These are phyloP conservation scores for Cirrhinus mrigala DNA, from an alignment of 2,797 vertebrate species.

Conservation along the genomic window DNA sequence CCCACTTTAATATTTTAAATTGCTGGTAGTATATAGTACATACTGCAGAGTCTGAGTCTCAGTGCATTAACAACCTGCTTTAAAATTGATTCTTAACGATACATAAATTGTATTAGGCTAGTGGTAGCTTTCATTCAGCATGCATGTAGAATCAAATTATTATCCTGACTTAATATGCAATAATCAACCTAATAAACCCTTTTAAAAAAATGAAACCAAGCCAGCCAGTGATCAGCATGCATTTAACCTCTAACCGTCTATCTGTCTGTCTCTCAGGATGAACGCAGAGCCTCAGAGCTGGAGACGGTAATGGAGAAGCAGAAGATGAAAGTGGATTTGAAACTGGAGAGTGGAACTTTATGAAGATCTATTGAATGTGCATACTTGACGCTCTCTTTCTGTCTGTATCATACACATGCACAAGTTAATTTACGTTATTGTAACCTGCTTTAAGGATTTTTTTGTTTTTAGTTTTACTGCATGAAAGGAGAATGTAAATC, in stretches of 20 bases:
- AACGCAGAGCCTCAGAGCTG: conserved; percentile 81
- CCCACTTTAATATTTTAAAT: not conserved
- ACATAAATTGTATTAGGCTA: not conserved
- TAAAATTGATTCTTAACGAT: not conserved
- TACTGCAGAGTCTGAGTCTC: not conserved
- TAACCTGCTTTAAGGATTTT: not conserved
- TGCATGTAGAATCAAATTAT: not conserved
- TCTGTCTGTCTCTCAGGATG: conserved; percentile 75
- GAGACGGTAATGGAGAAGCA: conserved; percentile 89
- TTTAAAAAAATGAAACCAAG: not conserved
- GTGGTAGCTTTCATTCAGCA: not conserved
- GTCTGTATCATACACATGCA: not conserved
- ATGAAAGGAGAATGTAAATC: not conserved
- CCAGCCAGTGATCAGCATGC: not conserved
- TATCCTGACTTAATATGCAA: too few species aligned
- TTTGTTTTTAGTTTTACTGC: not conserved
- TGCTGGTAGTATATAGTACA: not conserved
- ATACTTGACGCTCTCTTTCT: not conserved
- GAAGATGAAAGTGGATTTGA: conserved; percentile 86
- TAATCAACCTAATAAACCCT: not conserved
- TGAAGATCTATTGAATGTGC: conserved; percentile 51
- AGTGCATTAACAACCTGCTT: not conserved
- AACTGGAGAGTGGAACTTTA: conserved; percentile 77
- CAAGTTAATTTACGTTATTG: not conserved
- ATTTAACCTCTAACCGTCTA: not conserved